These are phyloP conservation scores for Hedychridium roseum DNA, from an alignment of 2,888 invertebrate species.

Conservation along the genomic window DNA sequence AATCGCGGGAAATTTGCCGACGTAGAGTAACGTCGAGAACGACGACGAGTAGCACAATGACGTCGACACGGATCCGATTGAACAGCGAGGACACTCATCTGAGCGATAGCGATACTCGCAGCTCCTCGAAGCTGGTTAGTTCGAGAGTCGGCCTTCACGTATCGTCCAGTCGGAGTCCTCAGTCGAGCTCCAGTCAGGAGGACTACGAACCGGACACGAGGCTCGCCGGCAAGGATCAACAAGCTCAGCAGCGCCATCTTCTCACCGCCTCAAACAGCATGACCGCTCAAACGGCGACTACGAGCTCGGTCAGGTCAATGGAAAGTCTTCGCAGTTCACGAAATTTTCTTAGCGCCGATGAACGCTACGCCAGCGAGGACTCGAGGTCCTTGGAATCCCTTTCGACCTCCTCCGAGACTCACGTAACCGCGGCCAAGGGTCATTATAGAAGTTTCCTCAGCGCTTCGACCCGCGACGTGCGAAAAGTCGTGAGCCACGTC, in stretches of 20 bases:
- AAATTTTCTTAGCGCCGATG: conserved; percentile 62
- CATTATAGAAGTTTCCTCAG: conserved; percentile 73
- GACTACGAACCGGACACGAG: conserved; percentile 72
- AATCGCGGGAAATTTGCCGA: conserved; percentile 13
- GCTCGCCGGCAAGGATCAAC: conserved; percentile 24
- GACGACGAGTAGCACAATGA: neutral
- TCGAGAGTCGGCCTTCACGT: conserved; percentile 68
- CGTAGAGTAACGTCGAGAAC: conserved; percentile 6
- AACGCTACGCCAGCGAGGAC: conserved; percentile 56
- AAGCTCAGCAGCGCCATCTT: conserved; percentile 45
- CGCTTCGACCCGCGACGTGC: conserved; percentile 73
- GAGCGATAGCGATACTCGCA: conserved; percentile 47
- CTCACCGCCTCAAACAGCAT: conserved; percentile 42
- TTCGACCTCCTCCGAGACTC: conserved; percentile 67
- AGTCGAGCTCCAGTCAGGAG: conserved; percentile 77
- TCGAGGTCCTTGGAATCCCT: conserved; percentile 56
- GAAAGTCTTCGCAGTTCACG: conserved; percentile 72
- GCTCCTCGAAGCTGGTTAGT: conserved; percentile 66
- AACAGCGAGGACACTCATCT: conserved; percentile 41
- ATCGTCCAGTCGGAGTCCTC: conserved; percentile 68
- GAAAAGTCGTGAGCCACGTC: conserved; percentile 62
- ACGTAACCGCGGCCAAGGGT: conserved; percentile 62
- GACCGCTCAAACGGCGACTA: conserved; percentile 64
- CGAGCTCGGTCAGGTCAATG: conserved; percentile 76
- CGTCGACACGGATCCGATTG: conserved; percentile 47